A percentile compares a stretch with the other conserved stretches of the same genome.
phyloP scores from a whole-genome alignment of 2,113 vertebrate species.

The Anguilla rostrata region DNA sequence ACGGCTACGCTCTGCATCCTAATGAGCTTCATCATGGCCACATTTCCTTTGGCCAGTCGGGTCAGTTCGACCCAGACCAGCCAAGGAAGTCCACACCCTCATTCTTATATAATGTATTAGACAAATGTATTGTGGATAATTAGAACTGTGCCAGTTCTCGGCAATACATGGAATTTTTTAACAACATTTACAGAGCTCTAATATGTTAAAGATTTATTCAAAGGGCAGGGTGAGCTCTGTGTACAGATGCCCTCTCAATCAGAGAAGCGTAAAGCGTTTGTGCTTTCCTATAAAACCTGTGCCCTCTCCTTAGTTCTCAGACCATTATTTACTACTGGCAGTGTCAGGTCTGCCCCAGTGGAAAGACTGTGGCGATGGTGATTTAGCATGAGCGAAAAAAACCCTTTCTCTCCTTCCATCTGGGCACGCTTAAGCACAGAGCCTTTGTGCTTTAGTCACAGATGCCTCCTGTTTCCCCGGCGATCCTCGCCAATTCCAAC shows the following conservation, averaged over 20 bases:
- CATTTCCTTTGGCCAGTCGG: not conserved
- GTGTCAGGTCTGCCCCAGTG: not conserved
- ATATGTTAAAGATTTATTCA: conserved; percentile 27
- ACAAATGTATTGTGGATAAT: conserved; percentile 21
- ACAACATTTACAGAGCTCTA: conserved; percentile 30
- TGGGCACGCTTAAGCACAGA: conserved; percentile 48
- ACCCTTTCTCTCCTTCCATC: conserved; percentile 37
- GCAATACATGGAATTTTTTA: conserved; percentile 28
- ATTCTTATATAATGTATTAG: not conserved
- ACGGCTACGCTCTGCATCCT: not conserved
- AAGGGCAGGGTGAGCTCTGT: conserved; percentile 1
- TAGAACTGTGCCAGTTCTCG: conserved; percentile 16
- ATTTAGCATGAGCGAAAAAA: conserved; percentile 12
- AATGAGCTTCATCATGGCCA: not conserved
- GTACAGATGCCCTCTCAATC: not conserved
- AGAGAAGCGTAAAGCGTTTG: not conserved
- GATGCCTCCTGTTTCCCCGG: conserved; percentile 41
- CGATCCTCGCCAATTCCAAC: not conserved
- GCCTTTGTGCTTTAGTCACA: conserved; percentile 47
- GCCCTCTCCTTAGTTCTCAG: not conserved
- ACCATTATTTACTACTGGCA: not conserved
- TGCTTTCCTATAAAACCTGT: not conserved
- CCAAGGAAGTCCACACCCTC: not conserved
- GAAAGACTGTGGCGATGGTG: not conserved
- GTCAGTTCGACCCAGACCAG: not conserved